Evolutionary conservation across 2,797 vertebrate genomes (phyloP).

Genomic region (Lithobates pipiens): DNA sequence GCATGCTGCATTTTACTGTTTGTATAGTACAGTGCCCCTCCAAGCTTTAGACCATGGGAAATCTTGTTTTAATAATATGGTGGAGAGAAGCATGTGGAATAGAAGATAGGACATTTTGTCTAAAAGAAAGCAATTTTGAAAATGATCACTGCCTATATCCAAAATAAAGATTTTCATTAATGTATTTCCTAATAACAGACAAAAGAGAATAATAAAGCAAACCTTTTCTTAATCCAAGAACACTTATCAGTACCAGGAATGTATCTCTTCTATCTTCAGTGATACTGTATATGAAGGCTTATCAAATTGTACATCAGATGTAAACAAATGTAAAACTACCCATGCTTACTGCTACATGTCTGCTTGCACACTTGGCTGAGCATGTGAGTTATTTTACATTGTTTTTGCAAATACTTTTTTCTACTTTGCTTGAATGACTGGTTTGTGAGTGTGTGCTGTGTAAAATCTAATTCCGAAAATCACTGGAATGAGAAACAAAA

Average conservation of each 20-base stretch:
- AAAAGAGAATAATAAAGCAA: background rate
- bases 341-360: conserved; percentile 60
- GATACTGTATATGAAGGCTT: conserved; percentile 41
- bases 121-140: no score
- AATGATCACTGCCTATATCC: no score
- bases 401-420: conserved; percentile 60
- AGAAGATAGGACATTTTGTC: no score
- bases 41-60: no score
- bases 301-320: conserved; percentile 55
- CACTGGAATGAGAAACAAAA: conserved; percentile 68
- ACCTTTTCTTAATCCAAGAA: conserved; percentile 16
- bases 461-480: conserved; percentile 69
- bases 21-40: no score
- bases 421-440: conserved; percentile 69
- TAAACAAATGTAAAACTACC: conserved; percentile 61
- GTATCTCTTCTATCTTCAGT: conserved; percentile 38
- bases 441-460: conserved; percentile 66
- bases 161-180: no score
- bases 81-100: no score
- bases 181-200: background rate
- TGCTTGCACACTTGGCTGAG: conserved; percentile 65
- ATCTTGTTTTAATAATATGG: no score
- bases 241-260: conserved; percentile 11
- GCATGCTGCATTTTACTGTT: no score
- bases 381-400: conserved; percentile 67